Percentiles rank a stretch among this genome's conserved stretches.
These are phyloP conservation scores for Melopsittacus undulatus DNA, from an alignment of 2,797 vertebrate species.

Conservation along the genomic window DNA sequence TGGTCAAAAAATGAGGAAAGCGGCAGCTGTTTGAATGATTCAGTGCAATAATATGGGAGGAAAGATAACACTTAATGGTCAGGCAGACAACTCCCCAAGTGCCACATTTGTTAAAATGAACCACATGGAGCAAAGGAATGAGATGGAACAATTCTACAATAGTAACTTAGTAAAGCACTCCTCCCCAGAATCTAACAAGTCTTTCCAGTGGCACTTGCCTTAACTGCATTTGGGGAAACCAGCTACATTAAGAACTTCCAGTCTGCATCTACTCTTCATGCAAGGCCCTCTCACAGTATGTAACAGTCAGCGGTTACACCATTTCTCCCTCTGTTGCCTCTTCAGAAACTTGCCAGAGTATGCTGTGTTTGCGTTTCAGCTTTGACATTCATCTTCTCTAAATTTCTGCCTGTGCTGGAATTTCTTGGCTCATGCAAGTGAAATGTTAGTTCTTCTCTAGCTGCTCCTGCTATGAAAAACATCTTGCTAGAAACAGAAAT, in stretches of 20 bases:
- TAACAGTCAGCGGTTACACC: neutral
- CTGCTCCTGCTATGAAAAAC: neutral
- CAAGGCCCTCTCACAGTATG: neutral
- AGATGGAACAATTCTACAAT: neutral
- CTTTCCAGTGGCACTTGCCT: neutral
- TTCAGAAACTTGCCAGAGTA: neutral
- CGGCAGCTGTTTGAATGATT: neutral
- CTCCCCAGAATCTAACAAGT: neutral
- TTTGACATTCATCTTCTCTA: neutral
- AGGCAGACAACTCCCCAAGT: neutral
- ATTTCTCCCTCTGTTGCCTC: neutral
- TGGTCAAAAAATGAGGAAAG: neutral
- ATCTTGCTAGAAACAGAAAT: neutral
- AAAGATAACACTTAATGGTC: neutral
- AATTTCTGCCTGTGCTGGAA: conserved; percentile 29
- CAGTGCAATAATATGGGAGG: neutral
- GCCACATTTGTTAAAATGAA: neutral
- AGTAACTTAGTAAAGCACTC: neutral
- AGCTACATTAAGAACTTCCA: neutral
- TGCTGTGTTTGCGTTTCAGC: neutral
- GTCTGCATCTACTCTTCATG: neutral
- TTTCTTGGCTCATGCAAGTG: conserved; percentile 9
- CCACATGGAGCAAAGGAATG: neutral
- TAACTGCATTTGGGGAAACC: neutral
- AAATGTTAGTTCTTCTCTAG: neutral